Conservation (phyloP, 2,113 vertebrate genomes). For the Forbesichthys papilliferus region DNA sequence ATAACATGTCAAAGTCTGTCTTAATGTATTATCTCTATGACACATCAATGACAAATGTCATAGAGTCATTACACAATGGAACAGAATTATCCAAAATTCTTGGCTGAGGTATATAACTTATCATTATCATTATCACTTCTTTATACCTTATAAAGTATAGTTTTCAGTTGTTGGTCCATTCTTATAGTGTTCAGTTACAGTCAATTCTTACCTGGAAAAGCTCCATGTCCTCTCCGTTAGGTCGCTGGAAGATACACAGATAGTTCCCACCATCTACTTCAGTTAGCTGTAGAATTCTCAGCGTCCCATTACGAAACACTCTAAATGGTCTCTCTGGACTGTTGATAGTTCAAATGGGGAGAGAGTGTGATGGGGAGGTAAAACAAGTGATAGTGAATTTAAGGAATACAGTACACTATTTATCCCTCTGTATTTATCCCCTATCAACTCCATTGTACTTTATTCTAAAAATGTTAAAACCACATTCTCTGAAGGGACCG, state of each 20-base stretch:
- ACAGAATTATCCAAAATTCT: no score
- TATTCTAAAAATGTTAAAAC: no score
- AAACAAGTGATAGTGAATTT: background rate
- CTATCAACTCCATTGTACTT: no score
- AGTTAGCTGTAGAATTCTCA: slow-evolving; percentile 77
- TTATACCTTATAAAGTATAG: background rate
- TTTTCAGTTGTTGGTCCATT: background rate
- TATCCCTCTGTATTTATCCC: background rate
- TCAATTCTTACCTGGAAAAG: slow-evolving; percentile 63
- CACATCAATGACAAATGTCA: no score
- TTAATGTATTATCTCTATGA: no score
- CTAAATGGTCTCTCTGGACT: slow-evolving; percentile 76
- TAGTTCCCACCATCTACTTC: slow-evolving; percentile 76
- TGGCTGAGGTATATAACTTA: no score
- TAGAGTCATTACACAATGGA: no score
- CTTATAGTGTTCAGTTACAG: no score
- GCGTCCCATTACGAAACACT: slow-evolving; percentile 78
- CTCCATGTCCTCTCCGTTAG: slow-evolving; percentile 79
- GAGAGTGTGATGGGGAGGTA: slow-evolving; percentile 15
- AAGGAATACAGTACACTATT: background rate
- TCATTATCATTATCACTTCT: no score
- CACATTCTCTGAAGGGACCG: no score
- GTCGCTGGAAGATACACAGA: slow-evolving; percentile 74
- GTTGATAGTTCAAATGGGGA: slow-evolving; percentile 36
- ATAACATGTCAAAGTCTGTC: no score